Evolutionary conservation across 2,113 vertebrate species (phyloP), one percentile per base, ranked within the genome.

Genomic region (Ammodytes dubius): DNA sequence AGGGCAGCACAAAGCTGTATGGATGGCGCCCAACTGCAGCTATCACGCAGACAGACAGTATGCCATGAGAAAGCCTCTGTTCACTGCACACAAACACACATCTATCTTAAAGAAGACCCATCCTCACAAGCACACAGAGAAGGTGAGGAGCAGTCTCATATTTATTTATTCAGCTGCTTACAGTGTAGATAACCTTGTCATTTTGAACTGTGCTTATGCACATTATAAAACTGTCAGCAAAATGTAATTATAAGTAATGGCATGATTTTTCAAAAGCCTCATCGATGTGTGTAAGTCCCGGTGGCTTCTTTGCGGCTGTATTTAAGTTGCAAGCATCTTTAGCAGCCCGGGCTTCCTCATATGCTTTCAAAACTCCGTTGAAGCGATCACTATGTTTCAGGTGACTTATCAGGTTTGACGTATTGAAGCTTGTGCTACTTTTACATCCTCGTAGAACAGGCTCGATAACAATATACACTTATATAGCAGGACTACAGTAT

Each of bases 61-160:
- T 19, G 59, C 59, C 0, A 84, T 64, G 59, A 90, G 91, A 35
- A 92, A 84, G 73, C 80, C 64, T 0, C 70, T 90, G 19, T 77
- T 86, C 72, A 69, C 52, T 0, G 6, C 78, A 17, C 87, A 91
- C n/a, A 79, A 74, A 5, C 86, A 88, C 2, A 57, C 77, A 2
- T 94, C 94, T 10, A 90, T 94, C 66, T 76, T 95, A 53, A 93
- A 94, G 92, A 93, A 86, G 74, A 75, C 81, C 0, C 60, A 42
- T 12, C 64, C 60, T 58, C 74, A 61, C 17, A 74, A 79, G 11
- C 47, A 76, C 49, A 59, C 65, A 7, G 65, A 85, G 17, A 64
- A 70, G 87, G 94, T 94, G 77, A 94, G 91, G 49, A 71, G n/a
- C 7, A 39, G 15, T 40, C n/a, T 7, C 7, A 12, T 15, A 42